Base-by-base conservation (phyloP, 2,888 invertebrate species). In the Agrenia bidenticulata region DNA sequence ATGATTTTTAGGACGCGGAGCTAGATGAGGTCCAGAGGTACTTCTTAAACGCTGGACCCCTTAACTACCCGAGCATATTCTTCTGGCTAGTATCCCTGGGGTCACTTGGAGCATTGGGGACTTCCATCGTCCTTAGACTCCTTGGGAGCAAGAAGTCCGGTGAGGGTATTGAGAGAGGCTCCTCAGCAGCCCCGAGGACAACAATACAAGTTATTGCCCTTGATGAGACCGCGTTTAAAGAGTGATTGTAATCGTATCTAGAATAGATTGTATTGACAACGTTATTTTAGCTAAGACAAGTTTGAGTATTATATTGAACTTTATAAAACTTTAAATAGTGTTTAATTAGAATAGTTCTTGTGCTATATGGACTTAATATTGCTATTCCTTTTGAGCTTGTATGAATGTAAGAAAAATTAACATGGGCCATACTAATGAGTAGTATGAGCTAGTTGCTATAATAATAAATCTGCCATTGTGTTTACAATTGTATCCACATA, bases 11-110 rank as follows among this genome's bases (percentile, higher is more conserved):
- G 69, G 69, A 69, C 26, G 64, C 66, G 1, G 69, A 66, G 32
- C 56, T 69, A 17, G 69, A 69, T 19, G 69, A 69, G 51, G 58
- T 66, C 17, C 57, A 59, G 32, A 49, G 69, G 39, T 69, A 66
- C 24, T 66, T 69, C 1, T 21, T 69, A 9, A 61, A 62, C 4
- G 54, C 45, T 4, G 69, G 69, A 19, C 69, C 69, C 2, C 57
- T 69, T 15, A 69, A 69, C 37, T 66, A 66, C 21, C 66, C 69
- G 1, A 66, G 64, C 42, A 66, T 69, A 39, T 60, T 69, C 57
- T 69, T 63, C 56, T 69, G 69, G 69, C 32, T 69, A 4, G 4
- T 61, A 17, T 50, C 69, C 1, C 19, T 69, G n/a, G 66, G 64
- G 23, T 69, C 69, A 0, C 26, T 69, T 19, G 66, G 64, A 0